Base-by-base conservation (phyloP, 2,888 invertebrate genomes). In the Oligia latruncula region DNA sequence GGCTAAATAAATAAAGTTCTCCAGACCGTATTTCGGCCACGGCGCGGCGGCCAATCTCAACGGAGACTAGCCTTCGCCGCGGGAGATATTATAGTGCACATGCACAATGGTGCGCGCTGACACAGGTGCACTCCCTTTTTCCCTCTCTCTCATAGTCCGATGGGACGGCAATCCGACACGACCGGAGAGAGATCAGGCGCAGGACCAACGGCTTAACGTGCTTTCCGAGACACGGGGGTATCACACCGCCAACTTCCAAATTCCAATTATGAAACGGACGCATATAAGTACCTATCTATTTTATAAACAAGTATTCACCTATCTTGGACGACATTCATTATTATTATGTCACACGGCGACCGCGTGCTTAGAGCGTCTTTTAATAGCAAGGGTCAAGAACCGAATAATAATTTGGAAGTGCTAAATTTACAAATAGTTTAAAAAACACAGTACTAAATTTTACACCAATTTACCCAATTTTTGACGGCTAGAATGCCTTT, bases 331-430 rank as follows among this genome's bases (percentile, higher is more conserved):
- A 49, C 49, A 13, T 49, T 71, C 71, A 74, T 64, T 64, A 35
- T n/a, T n/a, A n/a, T 76, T 80, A 74, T 76, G 68, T 87, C 85
- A 80, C 77, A 60, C 66, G n/a, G 23, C 49, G 64, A 46, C 49
- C 78, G 71, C 65, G 80, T 87, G 78, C 11, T 62, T 2, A 9
- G 67, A 43, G 52, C 75, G 43, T 71, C 71, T 43, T 65, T 46
- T 17, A 35, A 46, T 62, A 67, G 1, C 52, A 62, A 60, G 40
- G 73, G 76, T 84, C 70, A 73, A 64, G 40, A 68, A 74, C 71
- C 52, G 62, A 64, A 71, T 72, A 23, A 20, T 76, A 52, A 64
- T 43, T 29, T 52, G 8, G 20, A 13, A 70, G 49, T 35, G 15
- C 58, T 60, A 13, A n/a, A 35, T 15, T 52, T 52, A 71, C 8